Conservation (phyloP, 2,888 invertebrate species). For the Cabera pusaria region DNA sequence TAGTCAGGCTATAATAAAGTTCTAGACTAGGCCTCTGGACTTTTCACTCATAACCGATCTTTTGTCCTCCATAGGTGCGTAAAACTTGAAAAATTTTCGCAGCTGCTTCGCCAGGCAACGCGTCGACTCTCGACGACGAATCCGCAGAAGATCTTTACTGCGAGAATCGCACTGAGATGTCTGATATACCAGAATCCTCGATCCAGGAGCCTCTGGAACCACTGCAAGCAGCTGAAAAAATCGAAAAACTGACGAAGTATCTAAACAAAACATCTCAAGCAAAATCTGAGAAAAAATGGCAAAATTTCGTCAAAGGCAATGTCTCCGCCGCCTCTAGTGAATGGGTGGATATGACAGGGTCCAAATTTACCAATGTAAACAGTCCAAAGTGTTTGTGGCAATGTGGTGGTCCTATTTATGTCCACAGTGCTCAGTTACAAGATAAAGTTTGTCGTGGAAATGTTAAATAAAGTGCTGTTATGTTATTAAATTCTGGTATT, state of each 20-base stretch:
- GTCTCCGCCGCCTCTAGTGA: constrained; percentile 38
- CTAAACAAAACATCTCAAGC: constrained; percentile 43
- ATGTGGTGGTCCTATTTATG: constrained; percentile 70
- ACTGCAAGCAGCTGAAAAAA: constrained; percentile 71
- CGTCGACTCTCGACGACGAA: constrained; percentile 48
- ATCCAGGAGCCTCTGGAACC: constrained; percentile 41
- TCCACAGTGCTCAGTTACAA: constrained; percentile 57
- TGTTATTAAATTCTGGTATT: not conserved
- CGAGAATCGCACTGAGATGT: constrained; percentile 56
- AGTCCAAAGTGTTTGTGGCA: constrained; percentile 75
- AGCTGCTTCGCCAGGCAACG: constrained; percentile 58
- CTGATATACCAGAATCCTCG: constrained; percentile 45
- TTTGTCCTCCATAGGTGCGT: constrained; percentile 64
- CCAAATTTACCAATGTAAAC: constrained; percentile 29
- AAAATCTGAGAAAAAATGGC: constrained; percentile 59
- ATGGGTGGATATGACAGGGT: constrained; percentile 54
- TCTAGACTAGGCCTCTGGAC: too few species aligned
- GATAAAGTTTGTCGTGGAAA: constrained; percentile 39
- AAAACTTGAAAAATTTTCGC: constrained; percentile 72
- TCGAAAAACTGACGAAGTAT: constrained; percentile 76
- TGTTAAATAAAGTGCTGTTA: constrained; percentile 53
- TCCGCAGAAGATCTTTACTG: constrained; percentile 50
- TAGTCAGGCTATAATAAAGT: too few species aligned
- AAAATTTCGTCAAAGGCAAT: constrained; percentile 53
- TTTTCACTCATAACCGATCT: constrained; percentile 1